phyloP scores from a whole-genome alignment of 2,797 vertebrate genomes.

The Erithacus rubecula region DNA sequence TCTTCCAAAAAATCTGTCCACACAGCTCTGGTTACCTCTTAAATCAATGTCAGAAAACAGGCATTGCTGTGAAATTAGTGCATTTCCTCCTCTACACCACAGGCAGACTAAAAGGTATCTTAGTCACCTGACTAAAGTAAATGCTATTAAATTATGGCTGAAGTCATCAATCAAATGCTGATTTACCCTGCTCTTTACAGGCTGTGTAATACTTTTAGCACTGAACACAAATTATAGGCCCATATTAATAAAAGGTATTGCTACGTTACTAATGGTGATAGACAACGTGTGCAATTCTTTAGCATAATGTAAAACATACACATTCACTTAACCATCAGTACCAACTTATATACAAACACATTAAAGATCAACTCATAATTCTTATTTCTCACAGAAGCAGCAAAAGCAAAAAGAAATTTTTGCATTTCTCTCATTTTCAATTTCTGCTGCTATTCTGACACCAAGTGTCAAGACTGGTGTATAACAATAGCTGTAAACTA shows the following conservation, averaged over 20 bases:
- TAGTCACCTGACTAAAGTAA: neutral
- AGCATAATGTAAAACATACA: neutral
- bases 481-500: slow-evolving; percentile 24
- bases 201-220: neutral
- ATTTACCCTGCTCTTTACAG: neutral
- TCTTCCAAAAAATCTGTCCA: neutral
- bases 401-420: neutral
- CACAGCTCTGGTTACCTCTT: neutral
- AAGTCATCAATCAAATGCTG: neutral
- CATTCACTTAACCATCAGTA: neutral
- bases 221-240: neutral
- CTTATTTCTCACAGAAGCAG: neutral
- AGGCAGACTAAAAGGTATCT: neutral
- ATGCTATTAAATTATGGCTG: neutral
- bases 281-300: neutral
- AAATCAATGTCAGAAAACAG: neutral
- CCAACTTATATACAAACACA: neutral
- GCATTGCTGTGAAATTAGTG: neutral
- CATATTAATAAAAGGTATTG: neutral
- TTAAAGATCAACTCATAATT: neutral
- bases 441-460: slow-evolving; percentile 65
- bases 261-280: neutral
- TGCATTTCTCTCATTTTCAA: neutral
- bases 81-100: neutral
- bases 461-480: slow-evolving; percentile 49